Conservation (phyloP, 1,140 invertebrate species). For the Helicoverpa armigera region DNA sequence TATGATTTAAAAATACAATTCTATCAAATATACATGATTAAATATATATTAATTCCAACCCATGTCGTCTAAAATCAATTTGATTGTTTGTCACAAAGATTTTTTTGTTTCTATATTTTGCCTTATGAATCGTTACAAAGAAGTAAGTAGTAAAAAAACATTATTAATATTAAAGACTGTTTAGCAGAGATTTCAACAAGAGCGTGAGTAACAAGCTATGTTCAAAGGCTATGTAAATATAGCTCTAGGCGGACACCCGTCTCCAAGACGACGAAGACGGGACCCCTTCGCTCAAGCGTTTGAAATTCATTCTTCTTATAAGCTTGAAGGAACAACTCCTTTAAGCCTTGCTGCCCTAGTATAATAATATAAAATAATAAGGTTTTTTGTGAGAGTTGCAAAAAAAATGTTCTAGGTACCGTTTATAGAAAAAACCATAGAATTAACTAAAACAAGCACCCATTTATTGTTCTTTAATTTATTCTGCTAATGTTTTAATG, state of each 20-base stretch:
- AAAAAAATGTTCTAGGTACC: too few relatives aligned
- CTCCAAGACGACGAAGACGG: neutral
- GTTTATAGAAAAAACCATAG: too few relatives aligned
- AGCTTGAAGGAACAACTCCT: neutral
- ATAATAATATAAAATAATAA: neutral
- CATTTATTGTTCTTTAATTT: too few relatives aligned
- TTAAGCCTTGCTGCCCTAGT: slow-evolving; percentile 1
- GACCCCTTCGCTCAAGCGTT: neutral
- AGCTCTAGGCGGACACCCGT: neutral
- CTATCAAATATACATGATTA: too few relatives aligned
- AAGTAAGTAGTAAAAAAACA: neutral
- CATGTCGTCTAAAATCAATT: too few relatives aligned
- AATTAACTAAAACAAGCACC: too few relatives aligned
- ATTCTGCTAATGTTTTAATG: too few relatives aligned
- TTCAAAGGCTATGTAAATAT: slow-evolving; percentile 32
- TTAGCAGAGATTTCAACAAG: slow-evolving; percentile 21
- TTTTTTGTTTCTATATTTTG: too few relatives aligned
- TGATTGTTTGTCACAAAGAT: too few relatives aligned
- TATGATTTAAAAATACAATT: too few relatives aligned
- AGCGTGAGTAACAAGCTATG: neutral
- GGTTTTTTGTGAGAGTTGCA: neutral
- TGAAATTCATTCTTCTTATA: slow-evolving; percentile 33
- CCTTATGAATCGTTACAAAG: neutral
- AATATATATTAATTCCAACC: too few relatives aligned
- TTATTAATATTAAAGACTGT: slow-evolving; percentile 34